phyloP scores from a whole-genome alignment of 2,888 invertebrate genomes.

The Caenorhabditis macrosperma region DNA sequence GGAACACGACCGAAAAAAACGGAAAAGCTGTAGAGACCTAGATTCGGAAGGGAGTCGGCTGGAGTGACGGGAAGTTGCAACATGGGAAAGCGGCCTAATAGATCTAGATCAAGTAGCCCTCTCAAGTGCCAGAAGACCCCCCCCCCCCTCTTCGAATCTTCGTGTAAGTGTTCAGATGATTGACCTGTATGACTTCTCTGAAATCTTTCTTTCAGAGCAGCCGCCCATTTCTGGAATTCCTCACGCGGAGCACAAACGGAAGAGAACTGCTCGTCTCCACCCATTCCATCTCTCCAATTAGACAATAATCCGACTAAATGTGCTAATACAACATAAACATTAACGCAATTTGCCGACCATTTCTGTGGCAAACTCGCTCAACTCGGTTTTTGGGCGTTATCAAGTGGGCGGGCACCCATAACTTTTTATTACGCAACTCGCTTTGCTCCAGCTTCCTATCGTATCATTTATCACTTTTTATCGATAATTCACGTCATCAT shows the following conservation, averaged over 20 bases:
- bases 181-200: background rate
- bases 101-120: conserved; percentile 52
- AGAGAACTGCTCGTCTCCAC: conserved; percentile 22
- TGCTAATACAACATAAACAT: conserved; percentile 53
- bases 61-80: conserved; percentile 30
- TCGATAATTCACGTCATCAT: conserved; percentile 1
- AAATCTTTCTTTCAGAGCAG: too few species aligned
- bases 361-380: conserved; percentile 29
- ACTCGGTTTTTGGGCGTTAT: conserved; percentile 29
- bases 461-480: conserved; percentile 39
- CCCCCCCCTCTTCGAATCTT: background rate
- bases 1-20: conserved; percentile 29
- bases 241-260: background rate
- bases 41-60: background rate
- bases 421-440: conserved; percentile 55
- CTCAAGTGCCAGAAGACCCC: conserved; percentile 38
- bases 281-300: conserved; percentile 6
- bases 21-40: conserved; percentile 15
- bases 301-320: conserved; percentile 43
- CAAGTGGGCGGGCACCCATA: conserved; percentile 50
- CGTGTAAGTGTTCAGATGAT: too few species aligned
- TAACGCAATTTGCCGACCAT: background rate
- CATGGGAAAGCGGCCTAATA: conserved; percentile 23
- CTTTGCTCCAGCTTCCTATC: conserved; percentile 9
- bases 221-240: conserved; percentile 5